Evolutionary conservation across 2,888 invertebrate genomes (phyloP), one percentile per base, ranked within the genome.

Genomic region (Cerceris ruficornis): DNA sequence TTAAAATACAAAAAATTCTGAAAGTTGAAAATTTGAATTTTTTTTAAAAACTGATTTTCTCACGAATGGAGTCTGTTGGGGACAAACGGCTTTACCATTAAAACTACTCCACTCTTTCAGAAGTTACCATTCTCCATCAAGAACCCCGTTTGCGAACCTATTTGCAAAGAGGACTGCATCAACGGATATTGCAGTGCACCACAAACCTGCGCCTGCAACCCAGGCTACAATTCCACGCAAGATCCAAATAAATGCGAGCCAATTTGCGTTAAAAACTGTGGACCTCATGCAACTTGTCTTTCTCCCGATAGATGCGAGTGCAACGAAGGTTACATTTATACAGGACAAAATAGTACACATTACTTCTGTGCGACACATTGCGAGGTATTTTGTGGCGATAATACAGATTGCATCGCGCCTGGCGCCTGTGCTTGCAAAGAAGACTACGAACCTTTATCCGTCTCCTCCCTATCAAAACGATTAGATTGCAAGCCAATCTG

Each of bases 321-420:
- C 72, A 39, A 85, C 6, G 57, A 76, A 0, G 92, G 92, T 4
- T 93, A 90, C 66, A 14, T 8, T 39, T 14, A n/a, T 2, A 14
- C 28, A n/a, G 42, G 7, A 15, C 17, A 11, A 2, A 17, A 64
- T 52, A 6, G 39, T 13, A 39, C n/a, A 7, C 4, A 28, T 28
- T 14, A 84, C 76, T 67, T 88, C 86, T 41, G 75, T 83, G 6
- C 90, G 84, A 85, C 80, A 0, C 90, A 86, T 9, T 92, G 85
- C 2, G 59, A 87, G 13, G 78, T 88, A 0, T 84, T 88, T 75
- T 95, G 95, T 67, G 93, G 93, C 7, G 84, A 92, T 6, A 84
- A 92, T 76, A 94, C 94, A 5, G 91, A 89, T 59, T 94, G 94
- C 72, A 92, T 92, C 42, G 92, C 89, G 0, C 92, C 92, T 6